These are phyloP conservation scores for Berghia stephanieae DNA, from an alignment of 1,140 invertebrate species.

Conservation along the genomic window DNA sequence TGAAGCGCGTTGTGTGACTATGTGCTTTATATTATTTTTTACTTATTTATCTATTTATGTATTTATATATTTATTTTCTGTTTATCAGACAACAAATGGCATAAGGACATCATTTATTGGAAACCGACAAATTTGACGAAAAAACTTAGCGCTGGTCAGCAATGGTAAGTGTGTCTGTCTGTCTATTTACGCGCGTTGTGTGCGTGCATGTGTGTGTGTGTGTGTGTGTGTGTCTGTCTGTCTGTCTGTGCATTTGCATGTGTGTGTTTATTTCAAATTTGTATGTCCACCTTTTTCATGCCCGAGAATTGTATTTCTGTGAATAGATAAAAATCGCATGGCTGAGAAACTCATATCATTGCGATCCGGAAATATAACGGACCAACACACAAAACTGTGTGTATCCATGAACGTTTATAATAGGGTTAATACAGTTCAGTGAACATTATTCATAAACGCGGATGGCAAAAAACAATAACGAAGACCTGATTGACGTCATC, in stretches of 20 bases:
- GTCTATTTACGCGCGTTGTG: not conserved
- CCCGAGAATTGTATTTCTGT: not conserved
- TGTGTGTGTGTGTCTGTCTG: not conserved
- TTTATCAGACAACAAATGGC: not conserved
- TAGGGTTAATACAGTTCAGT: too few species aligned
- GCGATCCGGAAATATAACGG: too few species aligned
- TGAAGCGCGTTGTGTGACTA: too few species aligned
- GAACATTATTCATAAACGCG: too few species aligned
- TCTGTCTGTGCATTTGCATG: too few species aligned
- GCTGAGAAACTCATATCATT: too few species aligned
- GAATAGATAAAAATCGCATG: too few species aligned
- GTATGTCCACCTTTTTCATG: not conserved
- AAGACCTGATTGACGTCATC: too few species aligned
- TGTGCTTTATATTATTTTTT: too few species aligned
- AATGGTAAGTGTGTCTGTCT: not conserved
- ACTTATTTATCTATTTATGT: not conserved
- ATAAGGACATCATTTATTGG: slow-evolving; percentile 11
- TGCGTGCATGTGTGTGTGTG: slow-evolving; percentile 1
- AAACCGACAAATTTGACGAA: slow-evolving; percentile 2
- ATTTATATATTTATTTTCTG: not conserved
- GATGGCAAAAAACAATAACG: too few species aligned
- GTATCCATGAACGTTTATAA: too few species aligned
- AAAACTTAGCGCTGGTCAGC: not conserved
- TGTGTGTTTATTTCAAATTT: not conserved
- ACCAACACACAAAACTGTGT: too few species aligned